A percentile compares a stretch with the other conserved stretches of the same genome.
These are phyloP conservation scores for Tauraco erythrolophus DNA, from an alignment of 2,113 vertebrate genomes.

Conservation along the genomic window DNA sequence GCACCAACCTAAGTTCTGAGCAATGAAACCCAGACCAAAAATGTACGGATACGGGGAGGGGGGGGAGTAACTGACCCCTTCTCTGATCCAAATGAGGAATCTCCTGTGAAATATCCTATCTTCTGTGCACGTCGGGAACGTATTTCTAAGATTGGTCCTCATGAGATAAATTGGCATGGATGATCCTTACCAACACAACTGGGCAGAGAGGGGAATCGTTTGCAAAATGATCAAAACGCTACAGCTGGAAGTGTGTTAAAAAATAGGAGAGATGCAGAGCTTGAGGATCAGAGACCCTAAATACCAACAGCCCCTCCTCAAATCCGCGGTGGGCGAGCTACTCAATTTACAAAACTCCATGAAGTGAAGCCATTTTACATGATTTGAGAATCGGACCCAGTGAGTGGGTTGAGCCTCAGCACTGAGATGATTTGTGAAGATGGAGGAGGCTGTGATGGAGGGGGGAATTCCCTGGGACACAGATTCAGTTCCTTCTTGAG, in stretches of 20 bases:
- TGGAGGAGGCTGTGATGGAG: not conserved
- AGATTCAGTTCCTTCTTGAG: not conserved
- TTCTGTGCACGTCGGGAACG: not conserved
- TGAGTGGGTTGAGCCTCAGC: not conserved
- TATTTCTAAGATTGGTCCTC: fast-evolving
- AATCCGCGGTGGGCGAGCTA: not conserved
- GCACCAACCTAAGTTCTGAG: not conserved
- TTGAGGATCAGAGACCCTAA: not conserved
- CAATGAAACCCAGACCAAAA: constrained; percentile 37
- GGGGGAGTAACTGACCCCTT: not conserved
- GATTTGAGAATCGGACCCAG: not conserved
- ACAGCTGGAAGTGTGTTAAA: fast-evolving
- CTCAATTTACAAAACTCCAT: not conserved
- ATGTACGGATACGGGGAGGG: fast-evolving
- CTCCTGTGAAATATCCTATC: not conserved
- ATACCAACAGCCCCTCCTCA: not conserved
- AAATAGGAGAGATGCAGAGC: not conserved
- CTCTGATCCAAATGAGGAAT: not conserved
- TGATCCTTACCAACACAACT: not conserved
- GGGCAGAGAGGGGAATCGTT: not conserved
- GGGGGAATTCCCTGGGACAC: not conserved
- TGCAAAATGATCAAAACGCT: not conserved
- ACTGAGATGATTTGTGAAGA: fast-evolving
- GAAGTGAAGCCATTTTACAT: fast-evolving
- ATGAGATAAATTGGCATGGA: fast-evolving